A percentile compares a stretch with the other conserved stretches of the same genome.
phyloP scores from a whole-genome alignment of 2,888 invertebrate genomes.

The Dusona sp. region DNA sequence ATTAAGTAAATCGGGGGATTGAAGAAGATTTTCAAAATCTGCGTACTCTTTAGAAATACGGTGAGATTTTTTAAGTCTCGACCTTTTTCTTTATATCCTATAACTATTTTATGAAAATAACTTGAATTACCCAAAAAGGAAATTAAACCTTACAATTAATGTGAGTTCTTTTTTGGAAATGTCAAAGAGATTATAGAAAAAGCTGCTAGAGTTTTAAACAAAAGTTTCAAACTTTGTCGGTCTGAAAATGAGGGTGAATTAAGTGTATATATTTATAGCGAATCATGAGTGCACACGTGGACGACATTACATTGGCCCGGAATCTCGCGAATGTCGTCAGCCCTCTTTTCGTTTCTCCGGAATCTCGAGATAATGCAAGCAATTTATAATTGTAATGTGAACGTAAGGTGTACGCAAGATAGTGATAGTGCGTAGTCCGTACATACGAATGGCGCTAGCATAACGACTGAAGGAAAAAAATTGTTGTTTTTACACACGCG shows the following conservation, averaged over 20 bases:
- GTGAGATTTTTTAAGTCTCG: not conserved
- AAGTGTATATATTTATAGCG: conserved; percentile 1
- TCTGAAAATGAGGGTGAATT: not conserved
- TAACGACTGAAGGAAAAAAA: not conserved
- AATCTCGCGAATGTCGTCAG: conserved; percentile 52
- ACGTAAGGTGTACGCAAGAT: conserved; percentile 22
- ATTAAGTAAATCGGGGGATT: not conserved
- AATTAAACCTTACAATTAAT: no score
- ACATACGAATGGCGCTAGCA: conserved; percentile 28
- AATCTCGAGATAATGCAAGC: conserved; percentile 47
- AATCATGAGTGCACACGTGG: not conserved
- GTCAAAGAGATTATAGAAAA: not conserved
- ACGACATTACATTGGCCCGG: conserved; percentile 27
- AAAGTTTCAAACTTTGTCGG: not conserved
- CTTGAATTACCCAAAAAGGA: no score
- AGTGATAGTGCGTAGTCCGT: conserved; percentile 4
- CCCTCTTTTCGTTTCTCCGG: conserved; percentile 43
- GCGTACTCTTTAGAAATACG: not conserved
- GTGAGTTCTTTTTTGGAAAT: no score
- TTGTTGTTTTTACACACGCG: conserved; percentile 11
- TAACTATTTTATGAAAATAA: not conserved
- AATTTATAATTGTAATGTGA: conserved; percentile 47
- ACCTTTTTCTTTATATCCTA: not conserved
- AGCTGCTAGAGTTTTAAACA: not conserved
- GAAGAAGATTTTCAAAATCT: not conserved